Conservation (phyloP, 2,113 vertebrate species). For the Bombycilla garrulus region DNA sequence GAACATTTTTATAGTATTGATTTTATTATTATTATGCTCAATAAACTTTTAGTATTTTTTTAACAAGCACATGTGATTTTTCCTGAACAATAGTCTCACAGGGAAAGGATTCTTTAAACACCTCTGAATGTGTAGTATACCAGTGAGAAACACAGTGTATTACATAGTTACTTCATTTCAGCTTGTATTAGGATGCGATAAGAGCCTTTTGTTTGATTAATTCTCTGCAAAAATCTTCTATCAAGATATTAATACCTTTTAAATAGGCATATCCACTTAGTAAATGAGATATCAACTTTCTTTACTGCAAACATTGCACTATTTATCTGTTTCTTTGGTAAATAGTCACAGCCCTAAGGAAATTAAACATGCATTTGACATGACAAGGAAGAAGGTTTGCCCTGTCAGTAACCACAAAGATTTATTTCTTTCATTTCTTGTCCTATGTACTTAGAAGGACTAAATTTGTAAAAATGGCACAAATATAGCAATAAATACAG, state of each 20-base stretch:
- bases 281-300: slow-evolving; percentile 24
- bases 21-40: slow-evolving; percentile 59
- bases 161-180: not conserved
- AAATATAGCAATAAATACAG: not conserved
- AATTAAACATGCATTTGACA: not conserved
- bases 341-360: not conserved
- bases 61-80: slow-evolving; percentile 31
- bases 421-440: not conserved
- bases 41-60: slow-evolving; percentile 34
- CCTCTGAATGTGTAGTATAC: not conserved
- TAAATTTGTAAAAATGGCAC: not conserved
- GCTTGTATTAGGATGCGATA: not conserved
- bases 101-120: not conserved
- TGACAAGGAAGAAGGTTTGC: not conserved
- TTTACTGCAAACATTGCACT: not conserved
- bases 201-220: slow-evolving; percentile 15
- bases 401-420: not conserved
- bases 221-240: not conserved
- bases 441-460: not conserved
- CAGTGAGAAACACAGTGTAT: not conserved
- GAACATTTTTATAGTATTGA: slow-evolving; percentile 42
- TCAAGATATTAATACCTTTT: slow-evolving; percentile 17
- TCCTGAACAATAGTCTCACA: not conserved
- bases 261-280: not conserved
- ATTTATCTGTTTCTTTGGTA: slow-evolving; percentile 1